Base-by-base conservation (phyloP, 2,888 invertebrate species). In the Belgica antarctica region DNA sequence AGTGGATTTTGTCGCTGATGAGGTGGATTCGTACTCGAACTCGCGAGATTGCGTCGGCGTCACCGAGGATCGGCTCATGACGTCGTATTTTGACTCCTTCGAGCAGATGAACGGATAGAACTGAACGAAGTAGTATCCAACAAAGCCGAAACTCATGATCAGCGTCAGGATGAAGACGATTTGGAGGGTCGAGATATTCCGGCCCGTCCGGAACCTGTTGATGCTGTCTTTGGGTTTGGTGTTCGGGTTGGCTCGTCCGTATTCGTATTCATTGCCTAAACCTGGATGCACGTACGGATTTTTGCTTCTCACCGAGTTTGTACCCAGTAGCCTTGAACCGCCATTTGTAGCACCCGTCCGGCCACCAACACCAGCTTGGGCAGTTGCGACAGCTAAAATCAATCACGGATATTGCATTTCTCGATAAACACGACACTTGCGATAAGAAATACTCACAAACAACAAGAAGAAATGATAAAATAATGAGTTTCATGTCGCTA, bases 51-150 rank as follows among this genome's bases (percentile, higher is more conserved):
- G 66, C 10, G 72, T 72, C 22, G 80, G 79, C n/a, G 80, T 79
- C 3, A 63, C 78, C 34, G 79, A 79, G 0, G 79, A 78, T 1
- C 76, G 78, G 72, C 79, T 79, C 80, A 80, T 78, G 63, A 79
- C 78, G 34, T 77, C 76, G 72, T 80, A 80, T 70, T 78, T 79
- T 52, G 77, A 77, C 65, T 80, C 79, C 25, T 77, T 75, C 61
- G 70, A 70, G 73, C 86, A 87, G 61, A 88, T 75, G 62, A 85
- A 81, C 27, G 88, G 87, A 76, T 87, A 88, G 74, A 87, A 87
- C 73, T 87, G 82, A 28, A 86, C 82, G 72, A 85, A 83, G 74
- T 87, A 88, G 75, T 89, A 88, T 46, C 84, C 80, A 0, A 83
- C 83, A 76, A 83, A 80, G 72, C 82, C 81, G 3, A 82, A 77